These are phyloP conservation scores for Pandemis corylana DNA, from an alignment of 2,888 invertebrate genomes.

Conservation along the genomic window DNA sequence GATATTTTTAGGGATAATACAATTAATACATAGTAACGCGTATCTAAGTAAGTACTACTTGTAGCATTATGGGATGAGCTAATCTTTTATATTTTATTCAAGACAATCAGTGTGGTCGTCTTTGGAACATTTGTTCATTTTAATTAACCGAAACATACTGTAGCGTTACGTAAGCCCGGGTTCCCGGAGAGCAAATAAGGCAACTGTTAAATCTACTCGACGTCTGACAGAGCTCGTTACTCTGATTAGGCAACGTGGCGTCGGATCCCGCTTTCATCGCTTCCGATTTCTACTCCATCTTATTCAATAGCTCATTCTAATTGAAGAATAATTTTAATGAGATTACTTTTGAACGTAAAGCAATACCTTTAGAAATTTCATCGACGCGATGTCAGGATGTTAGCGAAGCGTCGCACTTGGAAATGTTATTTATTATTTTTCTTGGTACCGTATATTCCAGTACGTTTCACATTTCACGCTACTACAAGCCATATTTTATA, in stretches of 20 bases:
- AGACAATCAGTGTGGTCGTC: background rate
- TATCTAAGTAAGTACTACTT: no score
- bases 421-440: background rate
- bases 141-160: background rate
- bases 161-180: slow-evolving; percentile 1
- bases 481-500: background rate
- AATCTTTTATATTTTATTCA: background rate
- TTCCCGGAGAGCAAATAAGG: slow-evolving; percentile 25
- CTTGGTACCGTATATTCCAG: background rate
- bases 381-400: slow-evolving; percentile 1
- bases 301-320: slow-evolving; percentile 31
- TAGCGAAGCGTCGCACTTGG: background rate
- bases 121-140: slow-evolving; percentile 14
- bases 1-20: no score
- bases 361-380: background rate
- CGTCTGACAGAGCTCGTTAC: slow-evolving; percentile 38
- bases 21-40: background rate
- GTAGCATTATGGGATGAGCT: background rate
- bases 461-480: background rate
- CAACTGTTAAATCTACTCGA: slow-evolving; percentile 32
- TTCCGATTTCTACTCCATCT: slow-evolving; percentile 29
- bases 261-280: slow-evolving; percentile 31
- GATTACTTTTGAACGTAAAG: slow-evolving; percentile 32
- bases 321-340: slow-evolving; percentile 31
- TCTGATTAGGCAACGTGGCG: slow-evolving; percentile 35